phyloP scores from a whole-genome alignment of 2,113 vertebrate species.

The Sardina pilchardus region DNA sequence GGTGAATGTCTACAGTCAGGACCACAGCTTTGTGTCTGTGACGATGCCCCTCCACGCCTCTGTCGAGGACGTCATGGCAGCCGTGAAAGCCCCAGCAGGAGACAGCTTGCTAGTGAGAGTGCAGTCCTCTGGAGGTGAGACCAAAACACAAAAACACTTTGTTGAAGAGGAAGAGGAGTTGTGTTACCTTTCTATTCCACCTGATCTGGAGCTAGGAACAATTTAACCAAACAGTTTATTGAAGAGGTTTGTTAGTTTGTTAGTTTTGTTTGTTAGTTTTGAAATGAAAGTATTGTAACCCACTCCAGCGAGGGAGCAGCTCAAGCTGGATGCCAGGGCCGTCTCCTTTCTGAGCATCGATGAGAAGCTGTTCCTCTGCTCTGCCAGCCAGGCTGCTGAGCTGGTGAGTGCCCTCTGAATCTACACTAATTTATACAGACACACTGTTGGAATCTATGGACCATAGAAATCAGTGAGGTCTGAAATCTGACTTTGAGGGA shows the following conservation, averaged over 20 bases:
- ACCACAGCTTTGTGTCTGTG: conserved; percentile 76
- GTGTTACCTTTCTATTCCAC: too few species aligned
- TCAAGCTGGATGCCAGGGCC: too few species aligned
- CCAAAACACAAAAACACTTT: neutral
- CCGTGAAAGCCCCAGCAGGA: conserved; percentile 62
- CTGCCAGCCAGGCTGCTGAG: too few species aligned
- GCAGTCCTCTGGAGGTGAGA: conserved; percentile 86
- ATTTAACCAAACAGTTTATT: too few species aligned
- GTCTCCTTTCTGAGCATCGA: too few species aligned
- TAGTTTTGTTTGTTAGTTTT: neutral
- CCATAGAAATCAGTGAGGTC: neutral
- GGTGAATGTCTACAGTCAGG: conserved; percentile 81
- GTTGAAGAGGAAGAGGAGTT: neutral
- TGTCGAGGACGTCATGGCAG: conserved; percentile 80
- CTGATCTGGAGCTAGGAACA: too few species aligned
- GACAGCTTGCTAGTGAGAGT: conserved; percentile 85
- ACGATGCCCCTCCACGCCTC: conserved; percentile 82
- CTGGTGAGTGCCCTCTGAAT: too few species aligned
- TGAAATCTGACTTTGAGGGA: too few species aligned
- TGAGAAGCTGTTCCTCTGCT: too few species aligned
- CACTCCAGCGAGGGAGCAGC: conserved; percentile 77
- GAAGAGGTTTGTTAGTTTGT: neutral
- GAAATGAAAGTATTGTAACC: neutral
- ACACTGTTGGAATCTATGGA: too few species aligned
- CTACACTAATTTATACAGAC: too few species aligned